A percentile compares a stretch with the other conserved stretches of the same genome.
Conservation (phyloP, 1,140 invertebrate species). For the Tyrophagus putrescentiae region DNA sequence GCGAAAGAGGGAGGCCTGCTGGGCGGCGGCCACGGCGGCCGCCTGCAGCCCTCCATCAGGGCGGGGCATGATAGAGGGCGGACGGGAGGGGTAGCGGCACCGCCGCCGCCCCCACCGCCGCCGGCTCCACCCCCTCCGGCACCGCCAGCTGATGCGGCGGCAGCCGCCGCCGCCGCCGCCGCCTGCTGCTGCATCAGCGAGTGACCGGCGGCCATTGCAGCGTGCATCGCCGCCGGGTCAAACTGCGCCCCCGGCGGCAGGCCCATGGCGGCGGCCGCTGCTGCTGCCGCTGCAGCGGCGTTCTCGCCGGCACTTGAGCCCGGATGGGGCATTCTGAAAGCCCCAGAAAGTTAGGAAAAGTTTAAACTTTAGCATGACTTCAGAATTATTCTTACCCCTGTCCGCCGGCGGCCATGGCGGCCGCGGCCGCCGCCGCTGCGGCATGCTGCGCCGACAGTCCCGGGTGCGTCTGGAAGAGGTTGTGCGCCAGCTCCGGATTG, state of each 20-base stretch:
- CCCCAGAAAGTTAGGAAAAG: no score
- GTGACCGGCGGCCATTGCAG: constrained; percentile 27
- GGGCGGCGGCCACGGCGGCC: no score
- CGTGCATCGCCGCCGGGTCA: constrained; percentile 36
- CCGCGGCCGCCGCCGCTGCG: constrained; percentile 38
- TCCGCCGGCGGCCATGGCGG: constrained; percentile 44
- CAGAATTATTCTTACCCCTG: no score
- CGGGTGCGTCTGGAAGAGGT: constrained; percentile 58
- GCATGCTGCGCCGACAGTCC: constrained; percentile 61
- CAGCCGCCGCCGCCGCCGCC: constrained; percentile 21
- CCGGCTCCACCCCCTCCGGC: constrained; percentile 38
- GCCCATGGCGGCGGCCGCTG: constrained; percentile 46
- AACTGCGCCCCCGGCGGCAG: constrained; percentile 36
- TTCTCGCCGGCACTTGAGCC: constrained; percentile 33
- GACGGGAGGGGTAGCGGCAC: constrained; percentile 50
- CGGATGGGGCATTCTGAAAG: no score
- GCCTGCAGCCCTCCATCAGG: constrained; percentile 47
- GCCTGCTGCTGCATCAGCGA: constrained; percentile 23
- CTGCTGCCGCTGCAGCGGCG: constrained; percentile 28
- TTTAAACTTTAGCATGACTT: no score
- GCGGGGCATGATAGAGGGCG: constrained; percentile 58
- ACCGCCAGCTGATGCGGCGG: constrained; percentile 43
- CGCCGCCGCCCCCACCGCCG: constrained; percentile 29
- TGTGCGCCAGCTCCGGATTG: constrained; percentile 66
- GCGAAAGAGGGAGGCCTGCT: neutral